Percentiles rank a stretch among this genome's conserved stretches.
Conservation (phyloP, 2,888 invertebrate species). For the Macrophya alboannulata region DNA sequence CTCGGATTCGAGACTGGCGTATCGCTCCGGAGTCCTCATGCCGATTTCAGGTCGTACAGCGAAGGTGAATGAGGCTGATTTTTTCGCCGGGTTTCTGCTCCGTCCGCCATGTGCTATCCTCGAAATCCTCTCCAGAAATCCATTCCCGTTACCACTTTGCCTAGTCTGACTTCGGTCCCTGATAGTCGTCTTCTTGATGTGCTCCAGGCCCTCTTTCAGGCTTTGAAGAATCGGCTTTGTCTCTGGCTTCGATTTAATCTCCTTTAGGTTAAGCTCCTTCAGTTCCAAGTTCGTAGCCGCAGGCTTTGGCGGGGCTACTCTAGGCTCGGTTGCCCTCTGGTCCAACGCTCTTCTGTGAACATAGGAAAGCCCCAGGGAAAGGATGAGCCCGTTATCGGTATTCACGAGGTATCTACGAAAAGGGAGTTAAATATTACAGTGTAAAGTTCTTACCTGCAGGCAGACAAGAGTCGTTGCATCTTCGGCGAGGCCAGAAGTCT, state of each 20-base stretch:
- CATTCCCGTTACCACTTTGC: slow-evolving; percentile 64
- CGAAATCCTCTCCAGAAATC: slow-evolving; percentile 74
- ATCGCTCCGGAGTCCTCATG: slow-evolving; percentile 76
- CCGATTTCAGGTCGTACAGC: slow-evolving; percentile 77
- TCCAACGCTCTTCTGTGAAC: slow-evolving; percentile 76
- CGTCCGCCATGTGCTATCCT: slow-evolving; percentile 77
- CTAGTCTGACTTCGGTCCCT: slow-evolving; percentile 72
- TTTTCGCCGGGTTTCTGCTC: slow-evolving; percentile 76
- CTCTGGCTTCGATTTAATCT: slow-evolving; percentile 75
- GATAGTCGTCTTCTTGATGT: slow-evolving; percentile 76
- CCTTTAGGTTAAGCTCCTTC: slow-evolving; percentile 75
- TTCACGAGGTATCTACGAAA: slow-evolving; percentile 9
- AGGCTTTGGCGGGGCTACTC: slow-evolving; percentile 76
- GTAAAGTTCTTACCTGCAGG: slow-evolving; percentile 75
- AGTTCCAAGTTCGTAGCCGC: slow-evolving; percentile 67
- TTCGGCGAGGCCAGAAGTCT: slow-evolving; percentile 79
- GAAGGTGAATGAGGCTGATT: slow-evolving; percentile 77
- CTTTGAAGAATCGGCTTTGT: slow-evolving; percentile 76
- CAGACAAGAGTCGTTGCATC: slow-evolving; percentile 79
- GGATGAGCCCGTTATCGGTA: slow-evolving; percentile 13
- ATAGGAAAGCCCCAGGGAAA: slow-evolving; percentile 15
- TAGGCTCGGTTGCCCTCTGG: slow-evolving; percentile 76
- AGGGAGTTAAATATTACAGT: background rate
- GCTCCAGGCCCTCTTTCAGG: slow-evolving; percentile 75
- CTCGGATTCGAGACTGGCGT: slow-evolving; percentile 76